Conservation (phyloP, 1,140 invertebrate species). For the Glomeris maerens region DNA sequence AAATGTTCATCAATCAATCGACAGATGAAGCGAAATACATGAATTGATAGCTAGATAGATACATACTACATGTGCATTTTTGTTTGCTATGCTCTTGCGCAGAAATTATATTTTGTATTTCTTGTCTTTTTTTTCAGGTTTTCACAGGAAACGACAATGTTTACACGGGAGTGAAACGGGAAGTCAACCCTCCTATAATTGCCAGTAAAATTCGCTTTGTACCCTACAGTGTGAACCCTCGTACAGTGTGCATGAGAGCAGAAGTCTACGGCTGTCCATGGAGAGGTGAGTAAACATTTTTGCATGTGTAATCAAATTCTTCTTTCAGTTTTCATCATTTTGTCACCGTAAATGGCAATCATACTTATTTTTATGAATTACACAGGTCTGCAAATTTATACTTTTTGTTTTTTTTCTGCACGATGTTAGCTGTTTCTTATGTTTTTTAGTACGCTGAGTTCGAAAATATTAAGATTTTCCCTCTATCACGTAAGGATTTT, state of each 20-base stretch:
- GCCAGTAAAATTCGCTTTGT: slow-evolving; percentile 74
- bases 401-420: too few relatives aligned
- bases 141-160: slow-evolving; percentile 75
- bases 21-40: too few relatives aligned
- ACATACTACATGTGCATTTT: too few relatives aligned
- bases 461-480: too few relatives aligned
- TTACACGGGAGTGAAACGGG: slow-evolving; percentile 58
- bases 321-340: not conserved
- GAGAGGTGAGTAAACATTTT: slow-evolving; percentile 50
- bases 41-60: too few relatives aligned
- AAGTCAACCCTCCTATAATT: slow-evolving; percentile 65
- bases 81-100: too few relatives aligned
- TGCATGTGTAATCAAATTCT: not conserved
- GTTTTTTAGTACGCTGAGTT: too few relatives aligned
- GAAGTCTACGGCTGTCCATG: slow-evolving; percentile 76
- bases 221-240: slow-evolving; percentile 69
- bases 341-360: not conserved
- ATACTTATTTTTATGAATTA: not conserved
- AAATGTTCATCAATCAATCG: too few relatives aligned
- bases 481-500: too few relatives aligned
- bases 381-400: too few relatives aligned
- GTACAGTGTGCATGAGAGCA: slow-evolving; percentile 82
- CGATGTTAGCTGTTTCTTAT: too few relatives aligned
- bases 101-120: too few relatives aligned
- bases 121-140: slow-evolving; percentile 52